A percentile compares a stretch with the other conserved stretches of the same genome.
Conservation (phyloP, 2,797 vertebrate species). For the Crypturellus tataupa region DNA sequence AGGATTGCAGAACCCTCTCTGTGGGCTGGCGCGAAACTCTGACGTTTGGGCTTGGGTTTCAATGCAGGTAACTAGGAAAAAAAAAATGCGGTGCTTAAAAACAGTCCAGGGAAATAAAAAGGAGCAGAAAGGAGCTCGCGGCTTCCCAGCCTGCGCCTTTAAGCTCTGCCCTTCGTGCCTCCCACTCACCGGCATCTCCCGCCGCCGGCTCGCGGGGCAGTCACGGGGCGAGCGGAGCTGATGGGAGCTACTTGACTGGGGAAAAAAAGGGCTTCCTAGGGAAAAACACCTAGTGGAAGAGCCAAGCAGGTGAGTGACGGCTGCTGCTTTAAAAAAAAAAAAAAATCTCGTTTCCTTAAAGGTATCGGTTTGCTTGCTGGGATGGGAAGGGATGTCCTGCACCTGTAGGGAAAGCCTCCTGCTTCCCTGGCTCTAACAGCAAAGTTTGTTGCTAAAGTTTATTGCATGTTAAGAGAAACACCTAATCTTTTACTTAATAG, state of each 20-base stretch:
- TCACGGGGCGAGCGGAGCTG: background rate
- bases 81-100: background rate
- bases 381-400: background rate
- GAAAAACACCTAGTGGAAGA: accelerated
- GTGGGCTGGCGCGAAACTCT: background rate
- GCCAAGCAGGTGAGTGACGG: slow-evolving; percentile 15
- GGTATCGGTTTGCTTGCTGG: background rate
- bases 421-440: background rate
- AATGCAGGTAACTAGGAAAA: background rate
- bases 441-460: background rate
- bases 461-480: background rate
- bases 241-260: background rate
- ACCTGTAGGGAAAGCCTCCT: no score
- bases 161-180: background rate
- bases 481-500: background rate
- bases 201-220: background rate
- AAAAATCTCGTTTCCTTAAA: accelerated
- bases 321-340: background rate
- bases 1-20: no score
- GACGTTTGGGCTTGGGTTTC: background rate
- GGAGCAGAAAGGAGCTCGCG: no score
- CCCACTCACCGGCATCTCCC: background rate
- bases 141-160: slow-evolving; percentile 32
- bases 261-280: background rate
- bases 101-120: background rate